Evolutionary conservation across 2,797 vertebrate genomes (phyloP).

Genomic region (Bradypodion ventrale): DNA sequence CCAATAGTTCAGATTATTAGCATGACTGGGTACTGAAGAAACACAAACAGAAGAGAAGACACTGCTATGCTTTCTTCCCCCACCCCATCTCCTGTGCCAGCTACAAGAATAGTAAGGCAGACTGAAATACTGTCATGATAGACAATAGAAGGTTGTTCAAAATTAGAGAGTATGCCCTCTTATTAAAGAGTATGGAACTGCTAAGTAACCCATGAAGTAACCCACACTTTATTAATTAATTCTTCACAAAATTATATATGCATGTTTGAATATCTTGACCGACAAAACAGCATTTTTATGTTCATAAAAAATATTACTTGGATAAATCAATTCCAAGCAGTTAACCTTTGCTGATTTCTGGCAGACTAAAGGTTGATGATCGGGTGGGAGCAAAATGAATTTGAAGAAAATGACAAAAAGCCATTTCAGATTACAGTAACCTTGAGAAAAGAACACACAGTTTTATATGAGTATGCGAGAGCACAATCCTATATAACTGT

Average conservation of each 20-base stretch:
- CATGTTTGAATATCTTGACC: constrained; percentile 14
- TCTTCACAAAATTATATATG: neutral
- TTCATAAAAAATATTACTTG: neutral
- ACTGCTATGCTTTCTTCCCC: neutral
- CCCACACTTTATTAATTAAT: neutral
- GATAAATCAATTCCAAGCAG: constrained; percentile 4
- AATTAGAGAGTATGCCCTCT: no score
- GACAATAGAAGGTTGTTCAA: neutral
- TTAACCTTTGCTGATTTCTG: constrained; percentile 32
- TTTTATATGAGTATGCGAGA: constrained; percentile 17
- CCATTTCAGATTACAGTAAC: neutral
- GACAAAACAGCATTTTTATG: neutral
- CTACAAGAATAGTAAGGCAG: neutral
- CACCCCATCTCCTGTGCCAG: neutral
- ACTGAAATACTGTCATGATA: neutral
- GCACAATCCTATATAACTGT: neutral
- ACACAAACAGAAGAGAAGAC: neutral
- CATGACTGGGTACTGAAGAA: neutral
- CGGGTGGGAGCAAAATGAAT: neutral
- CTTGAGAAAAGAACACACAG: constrained; percentile 28
- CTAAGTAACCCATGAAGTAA: neutral
- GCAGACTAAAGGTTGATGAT: constrained; percentile 1
- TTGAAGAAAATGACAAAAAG: neutral
- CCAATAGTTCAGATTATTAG: neutral
- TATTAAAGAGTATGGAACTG: neutral